Evolutionary conservation across 2,113 vertebrate genomes (phyloP).

Genomic region (Crotophaga sulcirostris): DNA sequence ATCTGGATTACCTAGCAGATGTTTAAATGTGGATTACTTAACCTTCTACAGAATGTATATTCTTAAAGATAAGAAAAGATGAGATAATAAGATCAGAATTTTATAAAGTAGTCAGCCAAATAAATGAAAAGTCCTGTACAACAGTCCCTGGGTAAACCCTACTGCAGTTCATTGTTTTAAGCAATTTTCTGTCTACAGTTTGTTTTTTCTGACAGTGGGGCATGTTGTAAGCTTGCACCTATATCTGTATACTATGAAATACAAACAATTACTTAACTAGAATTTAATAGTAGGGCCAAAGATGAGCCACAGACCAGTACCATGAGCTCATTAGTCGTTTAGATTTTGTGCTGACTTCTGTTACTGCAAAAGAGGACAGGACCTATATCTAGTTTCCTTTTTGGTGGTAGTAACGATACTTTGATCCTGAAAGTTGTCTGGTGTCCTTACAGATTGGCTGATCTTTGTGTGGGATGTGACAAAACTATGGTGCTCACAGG

Average conservation of each 20-base stretch:
- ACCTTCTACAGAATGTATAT: background rate
- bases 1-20: background rate
- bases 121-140: background rate
- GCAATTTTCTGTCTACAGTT: background rate
- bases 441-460: background rate
- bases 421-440: background rate
- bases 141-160: background rate
- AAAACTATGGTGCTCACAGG: background rate
- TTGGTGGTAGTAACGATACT: background rate
- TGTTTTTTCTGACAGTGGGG: background rate
- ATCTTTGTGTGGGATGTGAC: background rate
- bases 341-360: background rate
- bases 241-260: background rate
- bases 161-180: background rate
- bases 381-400: background rate
- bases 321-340: background rate
- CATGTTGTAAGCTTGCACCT: background rate
- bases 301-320: background rate
- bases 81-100: background rate
- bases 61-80: background rate
- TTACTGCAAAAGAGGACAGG: background rate
- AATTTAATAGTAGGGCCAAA: background rate
- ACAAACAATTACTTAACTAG: background rate
- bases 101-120: background rate
- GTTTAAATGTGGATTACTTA: background rate